Evolutionary conservation across 2,113 vertebrate species (phyloP).

Genomic region (Hyperoodon ampullatus): DNA sequence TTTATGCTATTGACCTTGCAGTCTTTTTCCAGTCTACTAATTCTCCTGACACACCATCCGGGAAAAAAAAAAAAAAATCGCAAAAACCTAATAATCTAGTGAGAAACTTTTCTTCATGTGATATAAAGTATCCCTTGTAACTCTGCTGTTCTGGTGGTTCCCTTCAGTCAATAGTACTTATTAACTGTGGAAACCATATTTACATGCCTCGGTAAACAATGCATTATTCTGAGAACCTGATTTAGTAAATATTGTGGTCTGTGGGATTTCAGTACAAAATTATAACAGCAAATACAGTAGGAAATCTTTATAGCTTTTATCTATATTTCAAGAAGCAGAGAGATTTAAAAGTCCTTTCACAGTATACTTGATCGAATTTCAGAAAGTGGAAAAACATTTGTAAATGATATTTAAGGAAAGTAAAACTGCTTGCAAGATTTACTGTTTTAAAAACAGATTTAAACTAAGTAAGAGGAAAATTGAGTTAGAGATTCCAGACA

Average conservation of each 20-base stretch:
- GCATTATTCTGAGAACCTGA: not conserved
- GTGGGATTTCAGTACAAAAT: constrained; percentile 49
- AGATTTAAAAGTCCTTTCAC: constrained; percentile 50
- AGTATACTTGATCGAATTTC: constrained; percentile 60
- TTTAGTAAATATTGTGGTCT: constrained; percentile 53
- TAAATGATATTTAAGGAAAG: constrained; percentile 73
- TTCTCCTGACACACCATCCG: not conserved
- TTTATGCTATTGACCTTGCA: not conserved
- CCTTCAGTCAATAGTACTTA: constrained; percentile 34
- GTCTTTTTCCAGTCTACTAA: constrained; percentile 15
- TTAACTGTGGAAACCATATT: constrained; percentile 36
- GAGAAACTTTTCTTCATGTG: constrained; percentile 38
- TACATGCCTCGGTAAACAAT: constrained; percentile 45
- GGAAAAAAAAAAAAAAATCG: not conserved
- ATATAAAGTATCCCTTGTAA: constrained; percentile 27
- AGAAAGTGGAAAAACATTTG: constrained; percentile 61
- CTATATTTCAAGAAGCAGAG: constrained; percentile 30
- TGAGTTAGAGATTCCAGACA: constrained; percentile 59
- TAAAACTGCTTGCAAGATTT: constrained; percentile 69
- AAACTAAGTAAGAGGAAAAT: constrained; percentile 72
- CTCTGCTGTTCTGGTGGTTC: not conserved
- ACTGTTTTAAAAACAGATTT: constrained; percentile 66
- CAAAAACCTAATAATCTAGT: constrained; percentile 33
- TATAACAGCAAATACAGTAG: constrained; percentile 4
- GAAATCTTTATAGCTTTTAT: constrained; percentile 33